Conservation (phyloP, 2,888 invertebrate species). For the Mesorhabditis spiculigera region DNA sequence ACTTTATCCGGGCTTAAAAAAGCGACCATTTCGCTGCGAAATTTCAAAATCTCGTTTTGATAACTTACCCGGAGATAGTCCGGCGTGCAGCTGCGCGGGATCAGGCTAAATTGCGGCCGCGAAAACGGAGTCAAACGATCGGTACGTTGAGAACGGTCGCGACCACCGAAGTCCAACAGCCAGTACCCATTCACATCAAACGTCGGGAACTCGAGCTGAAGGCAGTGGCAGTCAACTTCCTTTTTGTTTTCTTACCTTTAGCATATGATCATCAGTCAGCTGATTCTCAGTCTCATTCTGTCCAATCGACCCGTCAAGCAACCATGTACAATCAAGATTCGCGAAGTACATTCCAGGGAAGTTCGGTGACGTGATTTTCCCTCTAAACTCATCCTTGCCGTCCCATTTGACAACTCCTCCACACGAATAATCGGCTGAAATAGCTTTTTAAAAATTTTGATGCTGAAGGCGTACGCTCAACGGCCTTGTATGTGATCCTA, state of each 20-base stretch:
- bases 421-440: conserved; percentile 28
- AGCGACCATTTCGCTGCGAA: background rate
- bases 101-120: background rate
- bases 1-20: background rate
- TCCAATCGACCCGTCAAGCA: conserved; percentile 43
- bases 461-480: conserved; percentile 29
- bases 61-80: background rate
- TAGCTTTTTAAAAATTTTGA: background rate
- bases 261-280: background rate
- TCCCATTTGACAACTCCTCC: conserved; percentile 27
- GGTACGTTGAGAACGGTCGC: background rate
- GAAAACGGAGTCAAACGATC: background rate
- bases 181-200: background rate
- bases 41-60: background rate
- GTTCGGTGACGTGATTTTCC: conserved; percentile 46
- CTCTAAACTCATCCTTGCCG: conserved; percentile 23
- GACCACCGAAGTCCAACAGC: background rate
- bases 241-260: background rate
- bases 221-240: background rate
- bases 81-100: background rate
- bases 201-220: conserved; percentile 2
- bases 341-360: conserved; percentile 57
- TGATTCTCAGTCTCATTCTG: conserved; percentile 16
- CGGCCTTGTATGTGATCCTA: conserved; percentile 33
- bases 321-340: conserved; percentile 61